Conservation (phyloP, 1,140 invertebrate species). For the Heterodera schachtii region DNA sequence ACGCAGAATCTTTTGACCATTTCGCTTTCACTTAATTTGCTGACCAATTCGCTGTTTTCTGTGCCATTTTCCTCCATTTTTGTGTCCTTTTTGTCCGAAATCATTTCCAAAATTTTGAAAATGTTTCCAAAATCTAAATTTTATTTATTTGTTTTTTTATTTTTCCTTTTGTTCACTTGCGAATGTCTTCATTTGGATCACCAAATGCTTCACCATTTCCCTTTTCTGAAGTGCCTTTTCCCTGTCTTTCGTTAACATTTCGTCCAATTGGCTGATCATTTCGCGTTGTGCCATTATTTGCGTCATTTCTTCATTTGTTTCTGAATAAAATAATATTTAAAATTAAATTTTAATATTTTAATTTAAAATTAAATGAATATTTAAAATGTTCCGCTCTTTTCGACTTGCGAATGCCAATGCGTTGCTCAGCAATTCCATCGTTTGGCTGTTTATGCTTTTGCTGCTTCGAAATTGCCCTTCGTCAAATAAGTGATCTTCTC, state of each 20-base stretch:
- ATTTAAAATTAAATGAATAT: neutral
- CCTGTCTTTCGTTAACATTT: neutral
- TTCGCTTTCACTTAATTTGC: no score
- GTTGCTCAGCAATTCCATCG: neutral
- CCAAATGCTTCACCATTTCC: neutral
- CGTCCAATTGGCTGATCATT: neutral
- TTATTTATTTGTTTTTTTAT: neutral
- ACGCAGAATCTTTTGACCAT: neutral
- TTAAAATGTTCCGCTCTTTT: no score
- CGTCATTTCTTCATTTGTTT: neutral
- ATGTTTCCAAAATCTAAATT: neutral
- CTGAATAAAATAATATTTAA: neutral
- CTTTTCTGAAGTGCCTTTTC: neutral
- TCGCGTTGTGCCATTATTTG: neutral
- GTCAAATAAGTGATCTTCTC: neutral
- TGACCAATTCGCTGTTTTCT: neutral
- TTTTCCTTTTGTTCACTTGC: neutral
- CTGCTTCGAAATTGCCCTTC: neutral
- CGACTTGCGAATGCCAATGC: neutral
- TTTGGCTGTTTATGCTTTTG: neutral
- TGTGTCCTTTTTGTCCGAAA: neutral
- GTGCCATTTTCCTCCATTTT: neutral
- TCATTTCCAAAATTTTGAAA: neutral
- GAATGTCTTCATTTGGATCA: neutral
- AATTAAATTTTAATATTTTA: neutral